These are phyloP conservation scores for Oreochromis mossambicus DNA, from an alignment of 2,797 vertebrate species.

Conservation along the genomic window DNA sequence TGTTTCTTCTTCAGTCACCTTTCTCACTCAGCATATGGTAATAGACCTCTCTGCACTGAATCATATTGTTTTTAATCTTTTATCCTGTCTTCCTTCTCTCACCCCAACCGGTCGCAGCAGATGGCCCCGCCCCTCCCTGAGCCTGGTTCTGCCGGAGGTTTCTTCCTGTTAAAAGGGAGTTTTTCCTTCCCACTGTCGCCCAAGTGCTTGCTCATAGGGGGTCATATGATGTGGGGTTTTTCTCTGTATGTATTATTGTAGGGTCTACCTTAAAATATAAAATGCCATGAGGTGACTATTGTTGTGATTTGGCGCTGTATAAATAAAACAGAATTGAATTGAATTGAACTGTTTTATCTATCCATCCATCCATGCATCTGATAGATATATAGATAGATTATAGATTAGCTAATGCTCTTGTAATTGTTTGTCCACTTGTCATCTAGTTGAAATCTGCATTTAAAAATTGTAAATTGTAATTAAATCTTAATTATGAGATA, in stretches of 20 bases:
- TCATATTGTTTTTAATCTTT: background rate
- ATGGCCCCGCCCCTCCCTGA: background rate
- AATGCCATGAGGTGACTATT: background rate
- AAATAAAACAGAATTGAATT: background rate
- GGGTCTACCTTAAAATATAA: background rate
- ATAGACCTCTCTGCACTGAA: background rate
- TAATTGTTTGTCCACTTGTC: background rate
- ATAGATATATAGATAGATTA: background rate
- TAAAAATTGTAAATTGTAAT: background rate
- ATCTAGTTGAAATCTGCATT: background rate
- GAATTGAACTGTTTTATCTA: background rate
- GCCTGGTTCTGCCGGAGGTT: background rate
- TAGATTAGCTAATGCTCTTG: background rate
- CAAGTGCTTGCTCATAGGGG: background rate
- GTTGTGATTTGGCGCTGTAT: background rate
- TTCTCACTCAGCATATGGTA: background rate
- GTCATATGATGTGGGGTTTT: background rate
- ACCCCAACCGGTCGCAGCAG: fast-evolving
- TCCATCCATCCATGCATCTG: background rate
- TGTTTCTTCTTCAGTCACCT: background rate
- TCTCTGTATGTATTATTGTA: background rate
- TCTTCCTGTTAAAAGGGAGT: background rate
- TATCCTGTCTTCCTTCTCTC: background rate
- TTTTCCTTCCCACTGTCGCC: background rate
- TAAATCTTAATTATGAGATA: background rate